These are phyloP conservation scores for Trissoscelio sp. DNA, from an alignment of 2,888 invertebrate species.

Conservation along the genomic window DNA sequence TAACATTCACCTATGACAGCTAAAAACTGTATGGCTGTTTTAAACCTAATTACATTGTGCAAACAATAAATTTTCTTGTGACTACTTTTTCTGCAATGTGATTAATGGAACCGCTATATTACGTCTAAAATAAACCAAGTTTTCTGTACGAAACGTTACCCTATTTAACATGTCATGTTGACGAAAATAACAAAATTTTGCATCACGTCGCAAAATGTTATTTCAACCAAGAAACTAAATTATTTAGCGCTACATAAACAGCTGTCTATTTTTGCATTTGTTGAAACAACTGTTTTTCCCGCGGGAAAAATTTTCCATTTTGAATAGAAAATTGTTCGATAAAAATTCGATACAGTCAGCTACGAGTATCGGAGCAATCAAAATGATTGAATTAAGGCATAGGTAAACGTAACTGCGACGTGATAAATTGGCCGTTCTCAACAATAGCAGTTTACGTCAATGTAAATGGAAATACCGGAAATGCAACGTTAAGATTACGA, in stretches of 20 bases:
- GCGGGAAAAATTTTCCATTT: too few species aligned
- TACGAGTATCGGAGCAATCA: too few species aligned
- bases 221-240: background rate
- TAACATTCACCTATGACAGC: conserved; percentile 33
- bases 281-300: background rate
- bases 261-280: background rate
- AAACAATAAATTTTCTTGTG: conserved; percentile 32
- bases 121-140: conserved; percentile 2
- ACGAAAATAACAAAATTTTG: conserved; percentile 15
- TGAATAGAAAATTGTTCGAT: too few species aligned
- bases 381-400: conserved; percentile 43
- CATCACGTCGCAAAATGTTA: conserved; percentile 3
- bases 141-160: background rate
- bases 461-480: conserved; percentile 44
- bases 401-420: conserved; percentile 23
- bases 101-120: conserved; percentile 26
- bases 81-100: conserved; percentile 19
- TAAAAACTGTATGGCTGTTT: conserved; percentile 28
- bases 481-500: conserved; percentile 47
- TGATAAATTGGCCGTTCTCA: conserved; percentile 31
- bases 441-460: conserved; percentile 37
- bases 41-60: conserved; percentile 13
- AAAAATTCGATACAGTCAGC: too few species aligned
- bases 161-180: conserved; percentile 5
- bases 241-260: conserved; percentile 11